Evolutionary conservation across 2,113 vertebrate genomes (phyloP).

Genomic region (Raja brachyura): DNA sequence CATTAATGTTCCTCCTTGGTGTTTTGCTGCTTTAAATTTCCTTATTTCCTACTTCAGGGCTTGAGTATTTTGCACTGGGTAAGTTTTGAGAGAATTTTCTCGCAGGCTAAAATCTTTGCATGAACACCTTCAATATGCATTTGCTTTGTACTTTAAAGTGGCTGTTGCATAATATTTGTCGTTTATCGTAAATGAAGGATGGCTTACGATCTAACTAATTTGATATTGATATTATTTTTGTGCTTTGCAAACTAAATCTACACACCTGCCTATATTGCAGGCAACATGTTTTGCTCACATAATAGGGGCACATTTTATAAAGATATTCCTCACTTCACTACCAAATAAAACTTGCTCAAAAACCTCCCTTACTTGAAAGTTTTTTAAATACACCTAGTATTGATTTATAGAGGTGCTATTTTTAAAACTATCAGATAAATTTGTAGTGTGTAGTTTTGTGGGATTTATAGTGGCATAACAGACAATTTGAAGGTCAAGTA

Average conservation of each 20-base stretch:
- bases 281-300: background rate
- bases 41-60: constrained; percentile 50
- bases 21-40: constrained; percentile 40
- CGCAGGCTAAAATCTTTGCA: constrained; percentile 21
- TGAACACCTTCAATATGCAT: constrained; percentile 24
- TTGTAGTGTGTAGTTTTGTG: background rate
- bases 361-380: background rate
- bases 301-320: background rate
- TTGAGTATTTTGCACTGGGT: constrained; percentile 61
- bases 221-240: background rate
- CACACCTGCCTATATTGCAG: background rate
- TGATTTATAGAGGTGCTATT: background rate
- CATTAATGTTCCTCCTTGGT: constrained; percentile 49
- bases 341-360: background rate
- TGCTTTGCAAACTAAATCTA: constrained; percentile 34
- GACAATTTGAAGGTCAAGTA: background rate
- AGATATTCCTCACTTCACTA: too few relatives aligned
- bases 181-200: background rate
- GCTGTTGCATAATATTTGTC: background rate
- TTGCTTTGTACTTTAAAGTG: constrained; percentile 34
- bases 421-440: background rate
- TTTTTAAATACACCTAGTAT: background rate
- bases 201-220: background rate
- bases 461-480: background rate
- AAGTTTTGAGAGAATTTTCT: constrained; percentile 50